Conservation (phyloP, 2,888 invertebrate species). For the Xanthorhoe designata region DNA sequence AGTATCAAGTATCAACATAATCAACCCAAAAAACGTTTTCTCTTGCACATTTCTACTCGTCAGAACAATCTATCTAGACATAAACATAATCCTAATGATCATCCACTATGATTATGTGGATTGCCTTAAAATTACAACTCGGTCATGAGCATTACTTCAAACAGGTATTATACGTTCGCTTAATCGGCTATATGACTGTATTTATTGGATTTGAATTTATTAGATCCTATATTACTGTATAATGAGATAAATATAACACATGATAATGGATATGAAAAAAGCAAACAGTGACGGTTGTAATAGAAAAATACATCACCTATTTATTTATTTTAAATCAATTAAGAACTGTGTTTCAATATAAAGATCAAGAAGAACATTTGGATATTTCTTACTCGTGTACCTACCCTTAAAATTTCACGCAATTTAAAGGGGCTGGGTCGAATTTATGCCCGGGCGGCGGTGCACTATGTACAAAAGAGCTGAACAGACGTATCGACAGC, state of each 20-base stretch:
- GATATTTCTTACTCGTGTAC: too few relatives aligned
- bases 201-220: constrained; percentile 32
- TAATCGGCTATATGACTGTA: constrained; percentile 25
- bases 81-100: constrained; percentile 22
- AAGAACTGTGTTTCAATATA: too few relatives aligned
- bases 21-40: background rate
- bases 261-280: background rate
- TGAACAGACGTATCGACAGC: too few relatives aligned
- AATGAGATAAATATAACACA: background rate
- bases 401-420: too few relatives aligned
- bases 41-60: background rate
- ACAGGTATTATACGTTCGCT: constrained; percentile 39
- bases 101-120: constrained; percentile 43
- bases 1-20: background rate
- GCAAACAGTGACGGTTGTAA: too few relatives aligned
- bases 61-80: constrained; percentile 9
- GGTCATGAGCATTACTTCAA: constrained; percentile 56
- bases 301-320: too few relatives aligned
- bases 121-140: constrained; percentile 60
- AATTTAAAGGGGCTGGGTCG: too few relatives aligned
- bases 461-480: too few relatives aligned
- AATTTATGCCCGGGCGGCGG: too few relatives aligned
- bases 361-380: too few relatives aligned
- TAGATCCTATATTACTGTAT: constrained; percentile 9
- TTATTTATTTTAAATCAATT: too few relatives aligned